Conservation (phyloP, 2,888 invertebrate species). For the Lasioglossum pauxillum region DNA sequence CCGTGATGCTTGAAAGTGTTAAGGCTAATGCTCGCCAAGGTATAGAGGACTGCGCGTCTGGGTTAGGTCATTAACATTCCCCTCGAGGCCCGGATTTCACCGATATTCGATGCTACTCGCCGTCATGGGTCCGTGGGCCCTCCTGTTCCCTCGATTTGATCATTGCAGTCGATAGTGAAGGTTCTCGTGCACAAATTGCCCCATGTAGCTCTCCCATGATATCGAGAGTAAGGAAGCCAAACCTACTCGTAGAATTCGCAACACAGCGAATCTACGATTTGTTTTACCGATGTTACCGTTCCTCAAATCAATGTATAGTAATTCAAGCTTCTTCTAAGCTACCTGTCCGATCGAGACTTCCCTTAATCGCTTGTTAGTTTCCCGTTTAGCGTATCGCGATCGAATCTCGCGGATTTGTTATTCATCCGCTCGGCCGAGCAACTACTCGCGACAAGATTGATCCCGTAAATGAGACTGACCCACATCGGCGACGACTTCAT, state of each 20-base stretch:
- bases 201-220: background rate
- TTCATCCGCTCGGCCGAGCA: constrained; percentile 44
- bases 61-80: constrained; percentile 56
- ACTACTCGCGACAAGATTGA: constrained; percentile 22
- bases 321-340: background rate
- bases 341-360: background rate
- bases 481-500: constrained; percentile 49
- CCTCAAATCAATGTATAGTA: background rate
- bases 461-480: constrained; percentile 44
- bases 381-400: constrained; percentile 23
- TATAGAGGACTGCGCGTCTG: constrained; percentile 25
- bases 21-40: constrained; percentile 60
- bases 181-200: background rate
- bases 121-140: background rate
- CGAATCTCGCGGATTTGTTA: constrained; percentile 44
- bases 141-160: background rate
- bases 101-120: constrained; percentile 18
- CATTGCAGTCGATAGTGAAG: background rate
- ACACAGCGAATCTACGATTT: background rate
- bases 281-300: background rate
- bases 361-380: constrained; percentile 31
- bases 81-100: constrained; percentile 11
- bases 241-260: background rate
- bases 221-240: background rate
- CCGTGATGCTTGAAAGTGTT: constrained; percentile 66